Base-by-base conservation (phyloP, 2,888 invertebrate genomes). In the Emmelina monodactyla region DNA sequence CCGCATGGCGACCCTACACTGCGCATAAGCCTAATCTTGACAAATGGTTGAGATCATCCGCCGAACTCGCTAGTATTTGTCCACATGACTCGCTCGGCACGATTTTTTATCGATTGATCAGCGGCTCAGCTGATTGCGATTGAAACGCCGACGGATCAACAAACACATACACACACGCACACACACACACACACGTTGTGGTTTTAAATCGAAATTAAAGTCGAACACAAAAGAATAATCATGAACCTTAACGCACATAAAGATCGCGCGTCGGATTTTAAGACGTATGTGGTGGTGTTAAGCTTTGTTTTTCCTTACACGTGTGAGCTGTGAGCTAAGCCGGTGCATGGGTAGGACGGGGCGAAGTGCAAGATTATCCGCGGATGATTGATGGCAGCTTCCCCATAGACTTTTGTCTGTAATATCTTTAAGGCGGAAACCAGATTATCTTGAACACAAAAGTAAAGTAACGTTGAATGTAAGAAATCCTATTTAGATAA, bases 341-440 rank as follows among this genome's bases (percentile, higher is more conserved):
- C 59, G 63, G 53, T 68, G 69, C 70, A 72, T 61, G 66, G 60
- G 58, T 72, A 70, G 73, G 71, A 72, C 71, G 67, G 68, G 67
- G 65, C 78, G 78, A 82, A 80, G 82, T 79, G 82, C 80, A 82
- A 72, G 78, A 85, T 85, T 83, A 85, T 84, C 84, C 84, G 62
- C 59, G 67, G 70, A 82, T 83, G 83, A 83, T 83, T 83, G 83
- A 83, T 83, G 82, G 80, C 73, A 64, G 43, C 48, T 47, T 49
- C 55, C 45, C 49, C 47, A 49, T 47, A 46, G 47, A 25, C 11
- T n/a, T 25, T 25, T 25, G 5, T 25, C 11, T 25, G 13, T 10
- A 9, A 30, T 25, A 11, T 11, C 25, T 25, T 19, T 25, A 25
- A 25, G 11, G 11, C 25, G 11, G 9, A 25, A 25, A 25, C 9